Base-by-base conservation (phyloP, 1,140 invertebrate genomes). In the Leptonema lineaticorne region DNA sequence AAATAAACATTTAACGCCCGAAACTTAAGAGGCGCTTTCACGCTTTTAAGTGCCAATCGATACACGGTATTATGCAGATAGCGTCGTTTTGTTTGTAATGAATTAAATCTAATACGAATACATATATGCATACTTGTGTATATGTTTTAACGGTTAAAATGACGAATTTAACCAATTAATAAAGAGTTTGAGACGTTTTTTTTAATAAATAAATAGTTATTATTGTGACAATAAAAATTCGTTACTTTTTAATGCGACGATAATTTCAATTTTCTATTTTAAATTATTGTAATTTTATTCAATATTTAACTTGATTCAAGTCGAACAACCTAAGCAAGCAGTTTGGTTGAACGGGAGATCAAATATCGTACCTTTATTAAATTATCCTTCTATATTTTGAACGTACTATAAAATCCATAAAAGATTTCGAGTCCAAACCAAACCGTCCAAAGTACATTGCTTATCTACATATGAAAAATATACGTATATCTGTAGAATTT, bases 291-390 rank as follows among this genome's bases (percentile, higher is more conserved):
- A n/a, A n/a, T n/a, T n/a, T n/a, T n/a, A n/a, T n/a, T n/a, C n/a
- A n/a, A n/a, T n/a, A n/a, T n/a, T n/a, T n/a, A n/a, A n/a, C n/a
- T n/a, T n/a, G n/a, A 53, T 22, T 53, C 5, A 14, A 24, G 26
- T 63, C 3, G 62, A 63, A 18, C 26, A 63, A 20, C 62, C 16
- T 9, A 28, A 63, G 28, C 7, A 46, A 48, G 16, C 26, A 9
- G 26, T 63, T 48, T 16, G 26, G n/a, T 45, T 30, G 46, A 26
- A 63, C 26, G 18, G 22, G 26, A 63, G 29, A 63, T 63, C 62
- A 63, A 63, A 63, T 22, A 63, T 63, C 37, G 33, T 62, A 48
- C 62, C 45, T 63, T 63, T 63, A 63, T 63, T 63, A 63, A 63
- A 63, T 63, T 63, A 63, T 48, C 37, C 41, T 27, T 41, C 26